A percentile compares a stretch with the other conserved stretches of the same genome.
These are phyloP conservation scores for Leptopterna dolabrata DNA, from an alignment of 2,888 invertebrate species.

Conservation along the genomic window DNA sequence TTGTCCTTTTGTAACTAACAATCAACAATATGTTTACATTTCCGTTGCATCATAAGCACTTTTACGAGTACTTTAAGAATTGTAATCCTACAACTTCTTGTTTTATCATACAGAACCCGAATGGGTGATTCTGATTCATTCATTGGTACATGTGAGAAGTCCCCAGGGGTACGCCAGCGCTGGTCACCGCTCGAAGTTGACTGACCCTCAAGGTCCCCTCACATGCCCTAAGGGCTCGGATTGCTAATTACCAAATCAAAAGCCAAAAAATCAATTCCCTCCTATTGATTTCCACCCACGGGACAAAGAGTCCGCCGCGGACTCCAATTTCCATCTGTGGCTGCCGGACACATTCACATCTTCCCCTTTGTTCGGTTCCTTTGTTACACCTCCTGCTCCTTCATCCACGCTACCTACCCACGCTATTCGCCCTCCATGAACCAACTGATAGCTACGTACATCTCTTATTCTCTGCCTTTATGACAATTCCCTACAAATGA, in stretches of 20 bases:
- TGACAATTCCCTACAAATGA: background rate
- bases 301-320: constrained; percentile 24
- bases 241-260: constrained; percentile 43
- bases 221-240: constrained; percentile 19
- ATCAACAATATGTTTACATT: too few relatives aligned
- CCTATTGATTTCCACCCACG: constrained; percentile 13
- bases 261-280: constrained; percentile 40
- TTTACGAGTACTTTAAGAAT: too few relatives aligned
- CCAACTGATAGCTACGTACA: background rate
- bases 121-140: too few relatives aligned
- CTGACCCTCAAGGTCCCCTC: constrained; percentile 2
- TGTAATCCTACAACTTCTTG: too few relatives aligned
- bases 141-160: background rate
- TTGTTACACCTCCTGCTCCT: background rate
- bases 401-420: background rate
- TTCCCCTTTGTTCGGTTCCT: background rate
- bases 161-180: background rate
- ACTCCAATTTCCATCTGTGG: constrained; percentile 35
- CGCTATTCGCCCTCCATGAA: background rate
- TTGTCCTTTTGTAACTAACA: too few relatives aligned
- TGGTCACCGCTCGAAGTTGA: constrained; percentile 20
- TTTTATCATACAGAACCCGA: too few relatives aligned
- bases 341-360: constrained; percentile 6
- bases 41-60: too few relatives aligned
- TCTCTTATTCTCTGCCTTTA: background rate